A percentile compares a stretch with the other conserved stretches of the same genome.
Conservation (phyloP, 2,797 vertebrate species). For the Huso huso region DNA sequence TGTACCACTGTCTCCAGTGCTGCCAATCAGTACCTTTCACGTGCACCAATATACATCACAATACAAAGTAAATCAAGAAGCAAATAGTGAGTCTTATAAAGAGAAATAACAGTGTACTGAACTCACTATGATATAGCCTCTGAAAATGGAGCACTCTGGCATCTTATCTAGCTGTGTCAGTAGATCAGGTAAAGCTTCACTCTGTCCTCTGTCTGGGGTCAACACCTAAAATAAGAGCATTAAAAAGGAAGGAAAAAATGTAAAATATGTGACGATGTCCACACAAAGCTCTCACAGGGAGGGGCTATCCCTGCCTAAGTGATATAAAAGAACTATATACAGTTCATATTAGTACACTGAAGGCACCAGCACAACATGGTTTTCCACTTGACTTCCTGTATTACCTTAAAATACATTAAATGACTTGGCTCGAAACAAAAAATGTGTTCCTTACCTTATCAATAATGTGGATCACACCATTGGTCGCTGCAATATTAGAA, state of each 20-base stretch:
- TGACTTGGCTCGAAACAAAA: too few species aligned
- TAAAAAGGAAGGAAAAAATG: neutral
- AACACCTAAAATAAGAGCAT: constrained; percentile 61
- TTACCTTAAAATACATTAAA: too few species aligned
- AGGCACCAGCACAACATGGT: too few species aligned
- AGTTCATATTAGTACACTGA: too few species aligned
- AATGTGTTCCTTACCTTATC: constrained; percentile 57
- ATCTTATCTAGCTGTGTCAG: constrained; percentile 64
- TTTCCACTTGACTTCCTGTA: too few species aligned
- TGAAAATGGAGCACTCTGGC: constrained; percentile 77
- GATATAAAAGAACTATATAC: too few species aligned
- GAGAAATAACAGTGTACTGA: neutral
- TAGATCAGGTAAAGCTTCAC: constrained; percentile 57
- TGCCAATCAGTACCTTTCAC: too few species aligned
- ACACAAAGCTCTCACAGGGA: neutral
- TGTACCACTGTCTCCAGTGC: too few species aligned
- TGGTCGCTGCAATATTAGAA: constrained; percentile 67
- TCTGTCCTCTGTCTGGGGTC: constrained; percentile 57
- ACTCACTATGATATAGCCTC: constrained; percentile 65
- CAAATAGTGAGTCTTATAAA: too few species aligned
- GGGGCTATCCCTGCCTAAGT: too few species aligned
- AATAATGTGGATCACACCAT: constrained; percentile 82
- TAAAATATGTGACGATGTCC: neutral
- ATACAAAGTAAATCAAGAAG: too few species aligned
- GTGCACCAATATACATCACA: too few species aligned